phyloP scores from a whole-genome alignment of 1,140 invertebrate species.

The Bombus cullumanus region DNA sequence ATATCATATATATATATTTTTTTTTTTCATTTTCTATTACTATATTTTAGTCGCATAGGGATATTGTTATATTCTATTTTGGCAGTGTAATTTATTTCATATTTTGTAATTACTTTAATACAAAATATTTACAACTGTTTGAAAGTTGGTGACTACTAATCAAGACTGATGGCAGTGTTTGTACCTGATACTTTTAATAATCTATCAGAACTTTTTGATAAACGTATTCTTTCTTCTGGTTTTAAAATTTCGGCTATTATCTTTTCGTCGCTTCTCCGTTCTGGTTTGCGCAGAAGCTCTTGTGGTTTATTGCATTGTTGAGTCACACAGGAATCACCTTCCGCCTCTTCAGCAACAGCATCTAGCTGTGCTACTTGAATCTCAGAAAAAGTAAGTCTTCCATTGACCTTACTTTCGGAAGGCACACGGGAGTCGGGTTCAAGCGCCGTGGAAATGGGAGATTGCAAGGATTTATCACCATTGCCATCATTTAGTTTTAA shows the following conservation, averaged over 20 bases:
- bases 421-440: constrained; percentile 46
- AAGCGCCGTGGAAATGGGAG: constrained; percentile 53
- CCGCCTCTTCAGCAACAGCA: constrained; percentile 61
- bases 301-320: constrained; percentile 50
- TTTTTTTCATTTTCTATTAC: too few species aligned
- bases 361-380: constrained; percentile 63
- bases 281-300: constrained; percentile 42
- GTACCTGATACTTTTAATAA: constrained; percentile 78
- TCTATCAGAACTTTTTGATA: constrained; percentile 77
- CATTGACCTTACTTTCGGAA: constrained; percentile 73
- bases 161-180: constrained; percentile 82
- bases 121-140: constrained; percentile 80
- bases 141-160: constrained; percentile 75
- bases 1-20: too few species aligned
- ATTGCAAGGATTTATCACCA: constrained; percentile 66
- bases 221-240: constrained; percentile 74
- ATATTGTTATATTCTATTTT: constrained; percentile 30
- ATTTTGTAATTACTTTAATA: constrained; percentile 75
- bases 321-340: constrained; percentile 11
- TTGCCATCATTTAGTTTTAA: constrained; percentile 68
- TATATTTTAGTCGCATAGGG: neutral
- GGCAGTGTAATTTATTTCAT: constrained; percentile 76
- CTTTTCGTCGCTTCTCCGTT: constrained; percentile 75
- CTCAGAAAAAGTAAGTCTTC: constrained; percentile 69
- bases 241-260: constrained; percentile 79